phyloP scores from a whole-genome alignment of 2,888 invertebrate species.

The Agrochola lychnidis region DNA sequence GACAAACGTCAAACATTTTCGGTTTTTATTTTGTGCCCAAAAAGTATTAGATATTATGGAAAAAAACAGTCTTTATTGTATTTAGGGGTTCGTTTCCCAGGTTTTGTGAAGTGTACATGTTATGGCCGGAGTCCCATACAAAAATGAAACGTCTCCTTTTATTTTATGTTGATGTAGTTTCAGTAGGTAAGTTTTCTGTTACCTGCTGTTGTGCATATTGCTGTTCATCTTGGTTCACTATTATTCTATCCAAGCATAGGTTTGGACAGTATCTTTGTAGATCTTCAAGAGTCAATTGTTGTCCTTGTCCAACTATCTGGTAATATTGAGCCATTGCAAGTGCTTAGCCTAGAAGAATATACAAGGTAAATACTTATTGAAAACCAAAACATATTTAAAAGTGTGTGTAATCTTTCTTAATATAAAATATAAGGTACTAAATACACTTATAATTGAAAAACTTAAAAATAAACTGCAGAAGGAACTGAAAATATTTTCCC shows the following conservation, averaged over 20 bases:
- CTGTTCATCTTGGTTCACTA: slow-evolving; percentile 88
- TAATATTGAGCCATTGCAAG: slow-evolving; percentile 93
- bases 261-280: slow-evolving; percentile 92
- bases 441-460: neutral
- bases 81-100: too few species aligned
- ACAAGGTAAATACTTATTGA: slow-evolving; percentile 8
- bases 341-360: slow-evolving; percentile 80
- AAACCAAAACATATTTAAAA: neutral
- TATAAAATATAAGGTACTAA: neutral
- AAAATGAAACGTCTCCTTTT: too few species aligned
- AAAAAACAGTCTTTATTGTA: too few species aligned
- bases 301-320: slow-evolving; percentile 92
- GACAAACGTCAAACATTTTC: too few species aligned
- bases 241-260: slow-evolving; percentile 89
- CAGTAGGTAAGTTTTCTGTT: slow-evolving; percentile 32
- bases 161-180: slow-evolving; percentile 2
- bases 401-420: neutral
- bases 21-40: too few species aligned
- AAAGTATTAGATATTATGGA: too few species aligned
- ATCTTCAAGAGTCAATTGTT: slow-evolving; percentile 90
- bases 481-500: neutral
- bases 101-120: too few species aligned
- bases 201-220: slow-evolving; percentile 89
- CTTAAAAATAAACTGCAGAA: slow-evolving; percentile 1
- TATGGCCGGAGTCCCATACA: too few species aligned